These are phyloP conservation scores for Macrophya alboannulata DNA, from an alignment of 2,888 invertebrate genomes.

Conservation along the genomic window DNA sequence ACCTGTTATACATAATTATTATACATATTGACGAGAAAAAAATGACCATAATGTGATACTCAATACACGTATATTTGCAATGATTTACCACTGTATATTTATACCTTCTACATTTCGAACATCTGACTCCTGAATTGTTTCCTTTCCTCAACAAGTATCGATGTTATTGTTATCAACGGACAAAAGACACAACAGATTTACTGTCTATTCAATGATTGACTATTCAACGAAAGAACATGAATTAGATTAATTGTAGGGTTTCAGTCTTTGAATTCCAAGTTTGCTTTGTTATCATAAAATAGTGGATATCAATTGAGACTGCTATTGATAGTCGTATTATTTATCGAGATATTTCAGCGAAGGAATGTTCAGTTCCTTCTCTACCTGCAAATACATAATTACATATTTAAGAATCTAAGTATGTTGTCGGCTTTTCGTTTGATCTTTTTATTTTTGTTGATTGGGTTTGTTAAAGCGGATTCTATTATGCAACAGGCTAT, in stretches of 20 bases:
- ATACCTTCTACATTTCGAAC: background rate
- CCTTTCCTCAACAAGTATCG: slow-evolving; percentile 3
- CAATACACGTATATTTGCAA: slow-evolving; percentile 30
- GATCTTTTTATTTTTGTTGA: background rate
- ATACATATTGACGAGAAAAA: background rate
- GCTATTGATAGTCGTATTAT: slow-evolving; percentile 1
- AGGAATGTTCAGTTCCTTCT: background rate
- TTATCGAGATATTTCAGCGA: background rate
- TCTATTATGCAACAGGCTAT: slow-evolving; percentile 25
- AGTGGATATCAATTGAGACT: slow-evolving; percentile 14
- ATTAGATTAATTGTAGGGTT: slow-evolving; percentile 11
- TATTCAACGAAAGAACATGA: background rate
- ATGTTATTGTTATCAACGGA: slow-evolving; percentile 28
- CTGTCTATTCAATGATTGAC: slow-evolving; percentile 21
- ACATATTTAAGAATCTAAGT: background rate
- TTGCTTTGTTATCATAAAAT: slow-evolving; percentile 11
- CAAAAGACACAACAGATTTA: background rate
- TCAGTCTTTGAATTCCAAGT: background rate
- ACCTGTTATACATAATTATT: slow-evolving; percentile 19
- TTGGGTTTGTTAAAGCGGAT: slow-evolving; percentile 5
- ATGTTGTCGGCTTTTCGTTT: background rate
- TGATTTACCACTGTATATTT: background rate
- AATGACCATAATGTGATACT: slow-evolving; percentile 3
- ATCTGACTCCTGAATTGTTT: slow-evolving; percentile 20
- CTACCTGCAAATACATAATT: background rate